These are phyloP conservation scores for Pseudopodoces humilis DNA, from an alignment of 2,113 vertebrate genomes.

Conservation along the genomic window DNA sequence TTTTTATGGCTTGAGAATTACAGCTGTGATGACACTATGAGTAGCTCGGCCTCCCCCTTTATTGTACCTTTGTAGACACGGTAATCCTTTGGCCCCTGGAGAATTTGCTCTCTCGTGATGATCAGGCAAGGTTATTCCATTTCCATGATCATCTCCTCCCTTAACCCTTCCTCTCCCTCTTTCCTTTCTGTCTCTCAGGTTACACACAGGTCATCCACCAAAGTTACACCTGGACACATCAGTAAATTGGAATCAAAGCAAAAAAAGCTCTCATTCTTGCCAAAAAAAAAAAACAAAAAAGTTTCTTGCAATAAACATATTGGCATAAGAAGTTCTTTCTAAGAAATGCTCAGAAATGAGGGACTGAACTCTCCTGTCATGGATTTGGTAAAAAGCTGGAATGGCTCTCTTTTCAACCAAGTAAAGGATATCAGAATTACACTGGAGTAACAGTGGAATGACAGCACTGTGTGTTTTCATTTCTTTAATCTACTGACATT, in stretches of 20 bases:
- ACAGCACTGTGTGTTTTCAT: accelerated
- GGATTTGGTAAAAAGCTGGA: neutral
- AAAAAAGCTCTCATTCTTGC: neutral
- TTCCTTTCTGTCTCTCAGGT: constrained; percentile 17
- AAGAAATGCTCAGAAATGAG: neutral
- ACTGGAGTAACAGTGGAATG: neutral
- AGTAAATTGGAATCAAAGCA: neutral
- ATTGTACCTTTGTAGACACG: constrained; percentile 13
- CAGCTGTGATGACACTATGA: constrained; percentile 54
- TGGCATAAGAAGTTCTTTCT: neutral
- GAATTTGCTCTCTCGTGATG: neutral
- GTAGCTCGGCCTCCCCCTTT: constrained; percentile 45
- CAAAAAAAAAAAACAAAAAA: neutral
- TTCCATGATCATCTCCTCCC: neutral
- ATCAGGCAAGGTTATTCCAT: constrained; percentile 47
- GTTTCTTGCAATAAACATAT: neutral
- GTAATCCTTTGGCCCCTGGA: constrained; percentile 9
- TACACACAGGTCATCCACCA: constrained; percentile 48
- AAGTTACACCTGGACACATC: neutral
- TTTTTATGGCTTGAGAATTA: constrained; percentile 74
- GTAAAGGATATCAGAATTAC: neutral
- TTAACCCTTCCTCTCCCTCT: neutral
- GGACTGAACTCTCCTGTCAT: neutral
- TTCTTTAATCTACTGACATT: neutral
- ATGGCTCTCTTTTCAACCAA: neutral